Conservation (phyloP, 2,113 vertebrate genomes). For the Fregetta grallaria region DNA sequence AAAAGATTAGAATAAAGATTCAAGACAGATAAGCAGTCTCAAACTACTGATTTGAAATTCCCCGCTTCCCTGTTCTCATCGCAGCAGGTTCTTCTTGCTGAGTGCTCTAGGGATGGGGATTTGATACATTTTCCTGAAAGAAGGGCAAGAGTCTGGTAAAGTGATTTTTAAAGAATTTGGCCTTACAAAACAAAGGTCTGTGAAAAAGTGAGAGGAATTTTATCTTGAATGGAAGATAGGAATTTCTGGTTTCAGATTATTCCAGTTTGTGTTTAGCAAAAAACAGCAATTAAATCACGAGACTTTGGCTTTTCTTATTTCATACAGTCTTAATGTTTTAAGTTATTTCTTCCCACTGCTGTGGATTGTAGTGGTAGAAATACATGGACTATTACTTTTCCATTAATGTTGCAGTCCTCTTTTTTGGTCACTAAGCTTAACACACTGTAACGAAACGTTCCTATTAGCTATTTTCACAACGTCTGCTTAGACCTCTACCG, state of each 20-base stretch:
- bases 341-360: background rate
- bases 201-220: slow-evolving; percentile 11
- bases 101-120: background rate
- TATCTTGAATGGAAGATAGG: slow-evolving; percentile 6
- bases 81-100: background rate
- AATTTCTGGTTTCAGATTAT: slow-evolving; percentile 2
- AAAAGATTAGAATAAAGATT: background rate
- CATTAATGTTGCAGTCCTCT: background rate
- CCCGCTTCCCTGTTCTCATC: background rate
- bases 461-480: background rate
- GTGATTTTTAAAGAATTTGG: slow-evolving; percentile 26
- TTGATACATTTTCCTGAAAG: slow-evolving; percentile 50
- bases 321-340: background rate
- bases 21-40: background rate
- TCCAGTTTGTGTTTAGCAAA: background rate
- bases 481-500: background rate
- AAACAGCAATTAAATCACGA: background rate
- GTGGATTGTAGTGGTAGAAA: background rate
- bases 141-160: background rate
- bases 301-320: background rate
- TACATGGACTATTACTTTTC: background rate
- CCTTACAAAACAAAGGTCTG: background rate
- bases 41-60: background rate
- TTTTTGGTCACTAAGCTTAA: background rate
- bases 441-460: background rate